These are phyloP conservation scores for Rhinoderma darwinii DNA, from an alignment of 2,113 vertebrate species.

Conservation along the genomic window DNA sequence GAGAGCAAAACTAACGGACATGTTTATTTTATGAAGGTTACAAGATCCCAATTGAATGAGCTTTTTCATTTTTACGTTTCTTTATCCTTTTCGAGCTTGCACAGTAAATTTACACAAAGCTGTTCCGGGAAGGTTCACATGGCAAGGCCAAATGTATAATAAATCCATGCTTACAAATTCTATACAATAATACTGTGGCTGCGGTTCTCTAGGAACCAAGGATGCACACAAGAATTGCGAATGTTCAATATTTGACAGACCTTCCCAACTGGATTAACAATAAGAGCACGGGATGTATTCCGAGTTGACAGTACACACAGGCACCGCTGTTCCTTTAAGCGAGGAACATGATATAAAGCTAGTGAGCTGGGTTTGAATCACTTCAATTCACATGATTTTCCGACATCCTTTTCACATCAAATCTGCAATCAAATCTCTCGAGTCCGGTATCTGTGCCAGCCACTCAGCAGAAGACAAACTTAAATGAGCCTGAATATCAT, in stretches of 20 bases:
- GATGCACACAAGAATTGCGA: neutral
- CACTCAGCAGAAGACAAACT: neutral
- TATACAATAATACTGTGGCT: neutral
- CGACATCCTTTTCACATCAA: neutral
- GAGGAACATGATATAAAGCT: neutral
- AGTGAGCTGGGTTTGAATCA: neutral
- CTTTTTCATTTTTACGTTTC: neutral
- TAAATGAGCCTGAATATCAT: neutral
- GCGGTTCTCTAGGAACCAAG: neutral
- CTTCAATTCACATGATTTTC: conserved; percentile 27
- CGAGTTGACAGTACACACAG: neutral
- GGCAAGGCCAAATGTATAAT: neutral
- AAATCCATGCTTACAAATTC: neutral
- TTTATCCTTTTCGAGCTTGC: neutral
- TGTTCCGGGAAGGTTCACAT: neutral
- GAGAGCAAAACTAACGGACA: no score
- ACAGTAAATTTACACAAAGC: neutral
- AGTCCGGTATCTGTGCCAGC: neutral
- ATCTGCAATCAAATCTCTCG: neutral
- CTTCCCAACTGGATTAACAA: neutral
- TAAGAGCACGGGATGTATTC: neutral
- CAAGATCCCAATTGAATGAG: neutral
- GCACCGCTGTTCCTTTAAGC: neutral
- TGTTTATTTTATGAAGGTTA: conserved; percentile 3
- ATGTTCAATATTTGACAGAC: neutral